A percentile compares a stretch with the other conserved stretches of the same genome.
These are phyloP conservation scores for Sicus ferrugineus DNA, from an alignment of 2,888 invertebrate species.

Conservation along the genomic window DNA sequence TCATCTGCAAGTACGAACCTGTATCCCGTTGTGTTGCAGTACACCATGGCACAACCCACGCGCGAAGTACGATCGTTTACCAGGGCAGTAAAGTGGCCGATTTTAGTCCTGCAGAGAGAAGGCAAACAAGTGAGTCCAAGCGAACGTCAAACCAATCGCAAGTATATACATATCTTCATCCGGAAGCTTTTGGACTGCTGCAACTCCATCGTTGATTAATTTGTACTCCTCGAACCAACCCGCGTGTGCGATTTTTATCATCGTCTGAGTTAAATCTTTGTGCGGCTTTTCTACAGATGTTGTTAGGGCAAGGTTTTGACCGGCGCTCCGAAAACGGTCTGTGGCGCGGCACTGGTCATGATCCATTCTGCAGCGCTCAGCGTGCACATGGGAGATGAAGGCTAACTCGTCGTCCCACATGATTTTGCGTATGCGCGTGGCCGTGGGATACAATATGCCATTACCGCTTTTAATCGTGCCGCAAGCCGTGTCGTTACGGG, in stretches of 20 bases:
- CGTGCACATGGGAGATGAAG: constrained; percentile 40
- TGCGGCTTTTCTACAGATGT: too few relatives aligned
- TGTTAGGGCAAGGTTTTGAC: constrained; percentile 40
- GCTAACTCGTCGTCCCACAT: constrained; percentile 45
- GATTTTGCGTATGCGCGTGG: constrained; percentile 43
- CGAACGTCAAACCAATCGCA: not conserved
- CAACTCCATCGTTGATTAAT: not conserved
- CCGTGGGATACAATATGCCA: constrained; percentile 33
- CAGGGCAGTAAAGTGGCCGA: constrained; percentile 21
- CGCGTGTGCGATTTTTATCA: too few relatives aligned
- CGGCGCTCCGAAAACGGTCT: constrained; percentile 35
- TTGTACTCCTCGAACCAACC: constrained; percentile 1
- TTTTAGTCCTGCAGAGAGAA: not conserved
- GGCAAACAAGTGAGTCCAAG: not conserved
- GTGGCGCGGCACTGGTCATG: constrained; percentile 38
- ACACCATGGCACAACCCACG: constrained; percentile 16
- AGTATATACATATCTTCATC: not conserved
- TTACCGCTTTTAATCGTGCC: not conserved
- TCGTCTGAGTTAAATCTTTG: too few relatives aligned
- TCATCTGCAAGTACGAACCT: not conserved
- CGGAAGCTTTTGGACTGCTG: not conserved
- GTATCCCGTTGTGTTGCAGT: not conserved
- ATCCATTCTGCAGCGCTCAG: constrained; percentile 31
- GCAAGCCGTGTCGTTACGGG: constrained; percentile 38
- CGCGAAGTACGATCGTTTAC: constrained; percentile 23